Conservation (phyloP, 2,888 invertebrate genomes). For the Axea sp. region DNA sequence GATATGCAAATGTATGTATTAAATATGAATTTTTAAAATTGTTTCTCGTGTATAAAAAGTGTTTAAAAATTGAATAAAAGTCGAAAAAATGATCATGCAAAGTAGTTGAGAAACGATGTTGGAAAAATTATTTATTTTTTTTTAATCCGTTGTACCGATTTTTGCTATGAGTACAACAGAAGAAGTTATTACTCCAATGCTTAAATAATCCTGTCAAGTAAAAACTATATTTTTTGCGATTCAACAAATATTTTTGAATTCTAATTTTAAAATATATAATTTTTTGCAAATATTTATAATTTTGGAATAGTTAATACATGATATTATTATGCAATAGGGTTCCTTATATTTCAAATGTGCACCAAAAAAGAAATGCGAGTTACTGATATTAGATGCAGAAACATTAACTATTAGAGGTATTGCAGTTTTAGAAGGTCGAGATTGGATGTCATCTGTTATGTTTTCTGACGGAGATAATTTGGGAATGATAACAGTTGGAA, state of each 20-base stretch:
- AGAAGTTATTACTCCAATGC: no score
- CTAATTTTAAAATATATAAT: no score
- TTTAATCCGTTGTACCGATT: no score
- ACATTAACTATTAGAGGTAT: conserved; percentile 80
- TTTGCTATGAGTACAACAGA: no score
- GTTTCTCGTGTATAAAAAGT: conserved; percentile 89
- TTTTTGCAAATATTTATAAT: background rate
- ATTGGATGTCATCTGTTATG: conserved; percentile 80
- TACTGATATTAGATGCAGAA: conserved; percentile 79
- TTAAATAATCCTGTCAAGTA: no score
- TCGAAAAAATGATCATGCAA: no score
- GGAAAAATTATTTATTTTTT: no score
- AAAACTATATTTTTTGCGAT: no score
- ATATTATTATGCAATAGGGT: conserved; percentile 82
- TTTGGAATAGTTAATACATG: no score
- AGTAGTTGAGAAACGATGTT: no score
- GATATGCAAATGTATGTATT: conserved; percentile 89
- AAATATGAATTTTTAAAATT: conserved; percentile 79
- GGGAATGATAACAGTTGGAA: conserved; percentile 88
- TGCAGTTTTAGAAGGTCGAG: conserved; percentile 77
- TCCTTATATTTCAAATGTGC: conserved; percentile 88
- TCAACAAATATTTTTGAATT: no score
- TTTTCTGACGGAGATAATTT: conserved; percentile 90
- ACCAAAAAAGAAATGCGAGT: conserved; percentile 76
- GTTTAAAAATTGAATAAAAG: conserved; percentile 78